Evolutionary conservation across 2,113 vertebrate species (phyloP).

Genomic region (Steatornis caripensis): DNA sequence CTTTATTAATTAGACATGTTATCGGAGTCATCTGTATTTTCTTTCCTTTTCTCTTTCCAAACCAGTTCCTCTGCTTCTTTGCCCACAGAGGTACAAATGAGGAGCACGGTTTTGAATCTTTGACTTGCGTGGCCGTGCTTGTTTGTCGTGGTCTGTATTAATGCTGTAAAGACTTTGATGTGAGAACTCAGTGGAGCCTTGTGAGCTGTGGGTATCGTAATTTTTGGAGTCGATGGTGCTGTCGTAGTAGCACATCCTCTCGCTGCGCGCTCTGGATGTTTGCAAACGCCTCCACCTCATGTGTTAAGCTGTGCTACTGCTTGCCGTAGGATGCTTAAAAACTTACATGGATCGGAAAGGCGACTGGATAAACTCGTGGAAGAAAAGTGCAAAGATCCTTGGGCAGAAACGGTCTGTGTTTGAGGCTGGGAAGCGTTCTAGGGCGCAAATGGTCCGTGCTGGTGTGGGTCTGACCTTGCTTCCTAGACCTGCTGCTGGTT

Average conservation of each 20-base stretch:
- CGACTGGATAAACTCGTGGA: neutral
- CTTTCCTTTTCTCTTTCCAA: conserved; percentile 47
- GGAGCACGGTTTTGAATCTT: neutral
- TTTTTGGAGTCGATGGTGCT: neutral
- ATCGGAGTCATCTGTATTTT: conserved; percentile 39
- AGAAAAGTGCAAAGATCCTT: neutral
- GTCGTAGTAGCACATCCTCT: neutral
- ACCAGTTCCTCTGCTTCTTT: conserved; percentile 47
- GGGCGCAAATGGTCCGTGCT: fast-evolving
- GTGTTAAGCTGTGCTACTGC: fast-evolving
- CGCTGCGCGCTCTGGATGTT: fast-evolving
- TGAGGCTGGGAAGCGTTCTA: neutral
- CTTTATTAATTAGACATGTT: conserved; percentile 22
- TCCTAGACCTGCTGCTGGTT: neutral
- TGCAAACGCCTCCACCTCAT: fast-evolving
- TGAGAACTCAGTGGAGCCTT: neutral
- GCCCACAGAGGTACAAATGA: neutral
- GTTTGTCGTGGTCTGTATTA: neutral
- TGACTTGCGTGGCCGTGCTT: neutral
- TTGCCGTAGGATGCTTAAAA: neutral
- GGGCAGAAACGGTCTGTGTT: neutral
- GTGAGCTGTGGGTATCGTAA: neutral
- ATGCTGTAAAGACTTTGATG: fast-evolving
- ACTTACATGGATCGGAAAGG: neutral
- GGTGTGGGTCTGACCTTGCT: neutral